Evolutionary conservation across 1,140 invertebrate species (phyloP).

Genomic region (Drosophila bifasciata): DNA sequence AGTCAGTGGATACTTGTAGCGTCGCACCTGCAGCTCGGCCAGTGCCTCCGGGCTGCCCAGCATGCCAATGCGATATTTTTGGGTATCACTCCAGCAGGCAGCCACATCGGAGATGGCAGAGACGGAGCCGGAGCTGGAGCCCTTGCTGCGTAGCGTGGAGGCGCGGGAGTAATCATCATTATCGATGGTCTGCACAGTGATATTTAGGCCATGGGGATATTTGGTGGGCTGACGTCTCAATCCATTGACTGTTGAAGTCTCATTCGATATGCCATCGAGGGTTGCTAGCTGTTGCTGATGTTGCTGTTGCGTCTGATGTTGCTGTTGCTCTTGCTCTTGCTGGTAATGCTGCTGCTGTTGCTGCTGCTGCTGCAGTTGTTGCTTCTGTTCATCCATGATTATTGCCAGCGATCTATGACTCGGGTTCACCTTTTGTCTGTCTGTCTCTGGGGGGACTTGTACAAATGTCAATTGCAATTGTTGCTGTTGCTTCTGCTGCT

Average conservation of each 20-base stretch:
- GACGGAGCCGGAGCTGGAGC: constrained; percentile 20
- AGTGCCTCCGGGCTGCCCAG: constrained; percentile 71
- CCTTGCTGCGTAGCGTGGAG: background rate
- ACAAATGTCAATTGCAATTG: constrained; percentile 66
- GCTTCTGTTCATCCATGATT: constrained; percentile 60
- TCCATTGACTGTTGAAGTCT: constrained; percentile 42
- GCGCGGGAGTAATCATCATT: constrained; percentile 34
- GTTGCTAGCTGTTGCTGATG: too few species aligned
- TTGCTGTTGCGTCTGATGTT: constrained; percentile 29
- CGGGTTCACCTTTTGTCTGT: constrained; percentile 41
- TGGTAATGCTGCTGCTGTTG: background rate
- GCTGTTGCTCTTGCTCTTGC: background rate
- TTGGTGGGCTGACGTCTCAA: constrained; percentile 74
- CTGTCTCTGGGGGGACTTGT: background rate
- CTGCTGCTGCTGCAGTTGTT: constrained; percentile 3
- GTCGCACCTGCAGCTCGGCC: constrained; percentile 77
- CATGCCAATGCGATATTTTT: constrained; percentile 75
- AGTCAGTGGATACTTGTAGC: constrained; percentile 77
- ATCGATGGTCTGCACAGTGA: constrained; percentile 71
- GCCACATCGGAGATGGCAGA: constrained; percentile 21
- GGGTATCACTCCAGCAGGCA: constrained; percentile 65
- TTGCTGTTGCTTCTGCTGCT: constrained; percentile 23
- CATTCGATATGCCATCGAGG: constrained; percentile 55
- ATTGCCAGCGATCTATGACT: constrained; percentile 15
- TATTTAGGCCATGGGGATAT: constrained; percentile 76